Conservation (phyloP, 2,888 invertebrate genomes). For the Pterobdella sp. region DNA sequence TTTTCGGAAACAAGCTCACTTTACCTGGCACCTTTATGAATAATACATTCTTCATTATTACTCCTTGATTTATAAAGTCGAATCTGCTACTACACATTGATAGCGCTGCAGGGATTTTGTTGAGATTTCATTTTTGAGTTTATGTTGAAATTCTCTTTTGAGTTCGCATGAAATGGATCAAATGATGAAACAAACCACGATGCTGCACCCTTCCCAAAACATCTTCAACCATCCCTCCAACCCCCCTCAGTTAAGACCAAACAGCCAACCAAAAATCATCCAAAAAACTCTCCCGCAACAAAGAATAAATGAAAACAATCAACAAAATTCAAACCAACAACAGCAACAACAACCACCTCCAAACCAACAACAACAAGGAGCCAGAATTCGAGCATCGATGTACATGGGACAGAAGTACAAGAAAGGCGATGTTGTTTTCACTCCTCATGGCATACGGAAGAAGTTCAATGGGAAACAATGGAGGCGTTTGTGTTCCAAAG, state of each 20-base stretch:
- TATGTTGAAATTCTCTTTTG: too few relatives aligned
- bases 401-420: constrained; percentile 46
- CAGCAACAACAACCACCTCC: not conserved
- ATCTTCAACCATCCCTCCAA: not conserved
- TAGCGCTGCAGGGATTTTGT: not conserved
- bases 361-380: constrained; percentile 19
- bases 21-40: not conserved
- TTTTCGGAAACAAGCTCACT: not conserved
- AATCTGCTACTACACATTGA: constrained; percentile 7
- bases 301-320: not conserved
- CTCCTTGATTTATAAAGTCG: not conserved
- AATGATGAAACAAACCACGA: not conserved
- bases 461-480: constrained; percentile 99
- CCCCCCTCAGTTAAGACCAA: not conserved
- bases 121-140: too few relatives aligned
- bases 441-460: constrained; percentile 84
- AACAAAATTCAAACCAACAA: constrained; percentile 6
- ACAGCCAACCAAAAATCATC: not conserved
- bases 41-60: not conserved
- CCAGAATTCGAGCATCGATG: constrained; percentile 43
- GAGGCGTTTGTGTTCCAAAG: constrained; percentile 90
- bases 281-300: not conserved
- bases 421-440: constrained; percentile 91
- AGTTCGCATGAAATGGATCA: constrained; percentile 7
- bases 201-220: not conserved